phyloP scores from a whole-genome alignment of 2,797 vertebrate genomes.

The Nothura maculosa region DNA sequence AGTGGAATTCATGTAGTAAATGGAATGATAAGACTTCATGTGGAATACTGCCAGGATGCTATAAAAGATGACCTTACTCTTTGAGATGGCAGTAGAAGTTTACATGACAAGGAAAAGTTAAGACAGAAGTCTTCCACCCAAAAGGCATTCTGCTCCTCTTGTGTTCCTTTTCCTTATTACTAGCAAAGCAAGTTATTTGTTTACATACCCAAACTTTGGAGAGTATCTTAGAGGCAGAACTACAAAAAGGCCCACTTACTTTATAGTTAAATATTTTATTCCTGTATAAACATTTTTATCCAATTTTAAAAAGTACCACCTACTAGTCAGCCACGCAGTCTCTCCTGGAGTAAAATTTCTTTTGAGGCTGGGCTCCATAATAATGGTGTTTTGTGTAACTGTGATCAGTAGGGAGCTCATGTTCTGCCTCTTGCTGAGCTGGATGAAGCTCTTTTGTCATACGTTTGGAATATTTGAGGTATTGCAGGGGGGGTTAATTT shows the following conservation, averaged over 20 bases:
- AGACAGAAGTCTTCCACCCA: neutral
- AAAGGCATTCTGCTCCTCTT: neutral
- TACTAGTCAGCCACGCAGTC: neutral
- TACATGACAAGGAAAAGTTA: neutral
- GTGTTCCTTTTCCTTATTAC: neutral
- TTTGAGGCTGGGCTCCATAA: neutral
- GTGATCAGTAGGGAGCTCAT: neutral
- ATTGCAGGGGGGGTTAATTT: neutral
- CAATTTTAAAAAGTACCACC: neutral
- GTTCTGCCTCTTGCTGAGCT: neutral
- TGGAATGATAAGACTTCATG: neutral
- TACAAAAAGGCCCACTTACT: neutral
- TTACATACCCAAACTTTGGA: neutral
- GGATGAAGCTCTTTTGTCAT: neutral
- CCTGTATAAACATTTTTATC: neutral
- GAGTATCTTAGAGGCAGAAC: neutral
- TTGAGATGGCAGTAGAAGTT: neutral
- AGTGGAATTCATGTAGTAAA: neutral
- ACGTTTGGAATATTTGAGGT: neutral
- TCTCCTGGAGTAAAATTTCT: neutral
- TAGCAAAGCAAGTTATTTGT: neutral
- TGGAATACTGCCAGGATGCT: neutral
- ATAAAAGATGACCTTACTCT: neutral
- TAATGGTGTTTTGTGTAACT: neutral
- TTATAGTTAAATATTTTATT: slow-evolving; percentile 17